phyloP scores from a whole-genome alignment of 2,888 invertebrate species.

The Lacanobia oleracea region DNA sequence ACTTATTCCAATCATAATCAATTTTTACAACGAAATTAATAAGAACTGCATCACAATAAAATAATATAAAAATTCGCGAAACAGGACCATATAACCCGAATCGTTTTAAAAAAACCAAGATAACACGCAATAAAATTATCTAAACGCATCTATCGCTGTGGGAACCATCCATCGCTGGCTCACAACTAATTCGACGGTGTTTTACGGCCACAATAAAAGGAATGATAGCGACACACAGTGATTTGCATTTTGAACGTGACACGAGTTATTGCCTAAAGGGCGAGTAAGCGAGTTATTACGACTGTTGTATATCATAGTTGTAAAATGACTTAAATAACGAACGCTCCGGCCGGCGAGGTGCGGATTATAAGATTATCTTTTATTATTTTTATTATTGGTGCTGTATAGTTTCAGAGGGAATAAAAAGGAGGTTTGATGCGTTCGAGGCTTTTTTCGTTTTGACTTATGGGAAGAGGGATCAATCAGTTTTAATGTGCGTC shows the following conservation, averaged over 20 bases:
- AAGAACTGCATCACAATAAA: conserved; percentile 49
- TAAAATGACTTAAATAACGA: conserved; percentile 65
- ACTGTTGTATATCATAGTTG: conserved; percentile 63
- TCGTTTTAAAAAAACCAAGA: conserved; percentile 52
- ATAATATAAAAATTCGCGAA: conserved; percentile 58
- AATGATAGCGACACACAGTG: conserved; percentile 75
- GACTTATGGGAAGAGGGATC: conserved; percentile 57
- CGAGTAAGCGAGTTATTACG: conserved; percentile 59
- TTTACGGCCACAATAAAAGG: conserved; percentile 76
- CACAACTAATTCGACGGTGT: conserved; percentile 72
- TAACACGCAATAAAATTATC: conserved; percentile 65
- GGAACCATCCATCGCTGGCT: conserved; percentile 68
- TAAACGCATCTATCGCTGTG: conserved; percentile 63
- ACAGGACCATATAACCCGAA: conserved; percentile 43
- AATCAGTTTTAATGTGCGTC: conserved; percentile 54
- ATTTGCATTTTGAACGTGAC: conserved; percentile 68
- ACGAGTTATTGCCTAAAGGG: conserved; percentile 61
- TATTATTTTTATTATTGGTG: conserved; percentile 56
- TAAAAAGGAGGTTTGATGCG: conserved; percentile 52
- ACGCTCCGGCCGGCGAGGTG: conserved; percentile 42
- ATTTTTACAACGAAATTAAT: conserved; percentile 34
- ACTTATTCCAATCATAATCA: conserved; percentile 16
- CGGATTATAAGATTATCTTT: conserved; percentile 66
- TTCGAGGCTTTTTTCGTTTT: conserved; percentile 46
- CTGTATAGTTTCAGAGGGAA: conserved; percentile 60